Evolutionary conservation across 2,888 invertebrate genomes (phyloP).

Genomic region (Trisateles emortualis): DNA sequence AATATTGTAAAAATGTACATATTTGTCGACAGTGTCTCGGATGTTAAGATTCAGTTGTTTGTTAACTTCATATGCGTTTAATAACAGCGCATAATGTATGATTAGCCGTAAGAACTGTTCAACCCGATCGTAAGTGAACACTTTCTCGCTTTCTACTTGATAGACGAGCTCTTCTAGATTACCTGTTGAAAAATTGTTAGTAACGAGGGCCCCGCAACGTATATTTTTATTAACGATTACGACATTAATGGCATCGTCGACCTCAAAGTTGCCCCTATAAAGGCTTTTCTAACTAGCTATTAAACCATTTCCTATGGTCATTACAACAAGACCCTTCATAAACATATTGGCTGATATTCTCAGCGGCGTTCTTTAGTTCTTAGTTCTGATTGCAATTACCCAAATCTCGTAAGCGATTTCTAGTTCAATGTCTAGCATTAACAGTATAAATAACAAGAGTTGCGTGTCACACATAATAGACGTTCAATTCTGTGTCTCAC

Average conservation of each 20-base stretch:
- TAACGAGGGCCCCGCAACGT: conserved; percentile 8
- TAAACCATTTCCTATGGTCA: not conserved
- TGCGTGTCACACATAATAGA: conserved; percentile 33
- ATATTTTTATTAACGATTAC: not conserved
- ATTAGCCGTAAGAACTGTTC: conserved; percentile 32
- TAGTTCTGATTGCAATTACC: not conserved
- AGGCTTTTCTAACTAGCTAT: not conserved
- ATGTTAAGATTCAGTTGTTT: conserved; percentile 19
- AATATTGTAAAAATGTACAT: conserved; percentile 21
- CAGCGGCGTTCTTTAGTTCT: not conserved
- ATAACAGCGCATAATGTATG: conserved; percentile 26
- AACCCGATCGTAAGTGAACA: conserved; percentile 24
- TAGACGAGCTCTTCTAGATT: conserved; percentile 39
- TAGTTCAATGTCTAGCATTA: conserved; percentile 32
- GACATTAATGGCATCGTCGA: conserved; percentile 11
- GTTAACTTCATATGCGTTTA: conserved; percentile 21
- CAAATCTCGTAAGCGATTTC: conserved; percentile 26
- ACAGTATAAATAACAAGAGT: conserved; percentile 26
- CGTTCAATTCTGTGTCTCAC: conserved; percentile 17
- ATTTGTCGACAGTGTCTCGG: conserved; percentile 26
- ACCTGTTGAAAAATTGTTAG: conserved; percentile 25
- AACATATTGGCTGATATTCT: not conserved
- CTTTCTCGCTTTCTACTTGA: conserved; percentile 52
- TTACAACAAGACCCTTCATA: not conserved
- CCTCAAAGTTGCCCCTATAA: not conserved